phyloP scores from a whole-genome alignment of 2,113 vertebrate genomes.

The Herpailurus yagouaroundi region DNA sequence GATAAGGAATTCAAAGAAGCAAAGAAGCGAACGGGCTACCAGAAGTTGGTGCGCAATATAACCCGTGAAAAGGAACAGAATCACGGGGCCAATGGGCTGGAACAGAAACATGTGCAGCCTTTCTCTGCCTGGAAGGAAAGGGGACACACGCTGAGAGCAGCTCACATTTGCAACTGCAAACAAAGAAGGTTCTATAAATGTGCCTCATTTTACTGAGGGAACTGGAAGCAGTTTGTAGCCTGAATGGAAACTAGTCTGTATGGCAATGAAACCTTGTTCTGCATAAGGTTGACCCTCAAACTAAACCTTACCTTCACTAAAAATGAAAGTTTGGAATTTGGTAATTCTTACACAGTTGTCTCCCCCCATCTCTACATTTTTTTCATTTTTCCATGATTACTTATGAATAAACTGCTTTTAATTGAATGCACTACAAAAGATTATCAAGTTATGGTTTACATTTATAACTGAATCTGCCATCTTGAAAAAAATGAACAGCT shows the following conservation, averaged over 20 bases:
- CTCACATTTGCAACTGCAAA: background rate
- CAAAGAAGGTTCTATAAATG: background rate
- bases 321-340: background rate
- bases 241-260: background rate
- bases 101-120: background rate
- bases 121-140: background rate
- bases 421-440: background rate
- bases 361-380: background rate
- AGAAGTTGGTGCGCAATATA: background rate
- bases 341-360: background rate
- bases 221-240: background rate
- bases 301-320: background rate
- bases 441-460: background rate
- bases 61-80: background rate
- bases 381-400: background rate
- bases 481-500: background rate
- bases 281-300: background rate
- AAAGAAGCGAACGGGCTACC: background rate
- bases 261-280: background rate
- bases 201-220: background rate
- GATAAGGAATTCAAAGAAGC: background rate
- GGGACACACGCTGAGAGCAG: background rate
- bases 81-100: background rate
- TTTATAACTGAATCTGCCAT: background rate
- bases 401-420: constrained; percentile 2